A percentile compares a stretch with the other conserved stretches of the same genome.
phyloP scores from a whole-genome alignment of 1,140 invertebrate species.

The Ooceraea biroi region DNA sequence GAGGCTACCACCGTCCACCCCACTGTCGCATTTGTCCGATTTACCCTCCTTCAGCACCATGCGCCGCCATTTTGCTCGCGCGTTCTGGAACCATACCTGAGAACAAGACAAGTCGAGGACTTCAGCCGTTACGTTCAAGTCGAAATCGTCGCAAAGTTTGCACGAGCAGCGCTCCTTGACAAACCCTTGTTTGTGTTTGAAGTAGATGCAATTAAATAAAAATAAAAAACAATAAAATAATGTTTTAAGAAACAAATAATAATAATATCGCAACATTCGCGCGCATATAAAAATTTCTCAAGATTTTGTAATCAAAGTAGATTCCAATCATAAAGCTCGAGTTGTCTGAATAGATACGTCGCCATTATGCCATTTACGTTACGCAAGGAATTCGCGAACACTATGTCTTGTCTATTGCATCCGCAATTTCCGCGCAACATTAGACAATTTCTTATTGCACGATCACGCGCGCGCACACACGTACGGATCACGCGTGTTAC shows the following conservation, averaged over 20 bases:
- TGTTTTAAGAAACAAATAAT: neutral
- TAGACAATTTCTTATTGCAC: slow-evolving; percentile 7
- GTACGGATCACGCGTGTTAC: neutral
- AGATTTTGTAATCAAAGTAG: too few species aligned
- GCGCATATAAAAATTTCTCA: too few species aligned
- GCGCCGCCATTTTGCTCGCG: slow-evolving; percentile 97
- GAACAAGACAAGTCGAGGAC: slow-evolving; percentile 60
- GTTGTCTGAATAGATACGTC: too few species aligned
- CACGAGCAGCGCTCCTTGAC: too few species aligned
- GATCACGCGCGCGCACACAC: neutral
- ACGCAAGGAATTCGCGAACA: neutral
- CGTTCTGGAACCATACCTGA: slow-evolving; percentile 99
- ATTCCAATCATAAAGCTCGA: too few species aligned
- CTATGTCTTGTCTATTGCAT: neutral
- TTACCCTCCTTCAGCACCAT: slow-evolving; percentile 95
- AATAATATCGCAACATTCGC: too few species aligned
- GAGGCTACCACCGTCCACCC: slow-evolving; percentile 81
- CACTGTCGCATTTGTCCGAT: slow-evolving; percentile 89
- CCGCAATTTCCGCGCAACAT: neutral
- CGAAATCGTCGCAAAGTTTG: neutral
- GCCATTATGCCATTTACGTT: neutral
- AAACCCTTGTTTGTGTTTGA: too few species aligned
- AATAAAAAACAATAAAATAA: too few species aligned
- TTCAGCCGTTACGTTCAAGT: neutral
- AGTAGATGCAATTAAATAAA: too few species aligned